Percentiles rank a stretch among this genome's conserved stretches.
Evolutionary conservation across 2,797 vertebrate genomes (phyloP).

Genomic region (Myioborus melanocephalus): DNA sequence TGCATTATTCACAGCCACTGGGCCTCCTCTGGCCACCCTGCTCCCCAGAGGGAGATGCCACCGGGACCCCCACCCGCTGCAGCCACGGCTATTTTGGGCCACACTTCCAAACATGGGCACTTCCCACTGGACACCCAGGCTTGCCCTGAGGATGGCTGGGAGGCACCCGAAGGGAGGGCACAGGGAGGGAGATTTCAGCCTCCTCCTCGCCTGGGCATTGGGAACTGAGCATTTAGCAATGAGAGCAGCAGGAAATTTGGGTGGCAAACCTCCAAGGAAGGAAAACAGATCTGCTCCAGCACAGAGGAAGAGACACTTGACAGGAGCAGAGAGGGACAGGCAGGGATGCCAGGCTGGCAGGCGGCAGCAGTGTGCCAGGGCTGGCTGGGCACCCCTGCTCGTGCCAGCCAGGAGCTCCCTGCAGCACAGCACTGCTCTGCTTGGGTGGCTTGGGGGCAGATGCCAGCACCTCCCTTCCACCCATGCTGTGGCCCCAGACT

Average conservation of each 20-base stretch:
- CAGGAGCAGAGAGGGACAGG: not conserved
- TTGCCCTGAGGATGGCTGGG: not conserved
- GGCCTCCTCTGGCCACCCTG: not conserved
- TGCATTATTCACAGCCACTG: constrained; percentile 2
- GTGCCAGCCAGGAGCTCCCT: not conserved
- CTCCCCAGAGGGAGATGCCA: not conserved
- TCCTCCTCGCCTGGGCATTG: not conserved
- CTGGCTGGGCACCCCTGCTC: not conserved
- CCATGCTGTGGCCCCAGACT: accelerated
- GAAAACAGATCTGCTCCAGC: not conserved
- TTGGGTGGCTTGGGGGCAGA: not conserved
- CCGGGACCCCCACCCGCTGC: not conserved
- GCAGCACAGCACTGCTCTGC: not conserved
- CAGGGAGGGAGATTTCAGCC: not conserved
- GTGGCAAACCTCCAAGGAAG: not conserved
- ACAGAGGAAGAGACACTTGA: not conserved
- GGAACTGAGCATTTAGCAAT: not conserved
- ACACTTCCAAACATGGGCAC: constrained; percentile 26
- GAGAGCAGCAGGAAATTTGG: not conserved
- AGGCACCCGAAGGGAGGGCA: not conserved
- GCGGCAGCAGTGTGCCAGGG: accelerated
- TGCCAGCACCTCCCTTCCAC: not conserved
- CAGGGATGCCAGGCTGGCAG: not conserved
- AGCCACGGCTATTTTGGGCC: not conserved
- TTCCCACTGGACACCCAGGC: not conserved